Percentiles rank a stretch among this genome's conserved stretches.
Conservation (phyloP, 1,140 invertebrate species). For the Drosophila aff. region DNA sequence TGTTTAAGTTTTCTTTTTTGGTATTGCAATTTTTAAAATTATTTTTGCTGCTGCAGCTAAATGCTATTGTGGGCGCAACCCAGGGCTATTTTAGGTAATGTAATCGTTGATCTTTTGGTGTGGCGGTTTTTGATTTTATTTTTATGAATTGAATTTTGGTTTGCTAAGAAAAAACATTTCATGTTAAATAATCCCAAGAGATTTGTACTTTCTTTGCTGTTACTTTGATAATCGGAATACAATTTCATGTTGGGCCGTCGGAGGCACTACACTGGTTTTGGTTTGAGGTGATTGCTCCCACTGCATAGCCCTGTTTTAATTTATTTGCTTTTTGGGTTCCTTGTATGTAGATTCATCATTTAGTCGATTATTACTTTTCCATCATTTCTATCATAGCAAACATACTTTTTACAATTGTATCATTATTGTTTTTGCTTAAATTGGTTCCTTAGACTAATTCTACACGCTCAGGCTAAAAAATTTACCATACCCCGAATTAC, state of each 20-base stretch:
- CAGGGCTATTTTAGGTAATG: constrained; percentile 15
- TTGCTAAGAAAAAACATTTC: neutral
- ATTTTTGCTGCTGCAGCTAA: constrained; percentile 1
- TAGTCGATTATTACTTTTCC: neutral
- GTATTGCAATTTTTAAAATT: neutral
- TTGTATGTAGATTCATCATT: neutral
- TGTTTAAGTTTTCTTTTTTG: constrained; percentile 3
- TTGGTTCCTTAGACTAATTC: neutral
- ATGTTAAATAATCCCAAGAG: neutral
- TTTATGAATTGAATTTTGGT: neutral
- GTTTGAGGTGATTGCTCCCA: too few species aligned
- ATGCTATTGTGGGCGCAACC: neutral
- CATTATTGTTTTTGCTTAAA: neutral
- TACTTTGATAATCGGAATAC: too few species aligned
- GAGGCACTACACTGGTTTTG: too few species aligned
- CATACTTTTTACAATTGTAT: neutral
- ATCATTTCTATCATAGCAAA: neutral
- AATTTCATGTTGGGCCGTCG: too few species aligned
- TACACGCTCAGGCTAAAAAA: constrained; percentile 1
- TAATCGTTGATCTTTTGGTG: neutral
- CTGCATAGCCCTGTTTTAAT: too few species aligned
- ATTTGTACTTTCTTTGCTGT: neutral
- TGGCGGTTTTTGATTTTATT: neutral
- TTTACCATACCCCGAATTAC: neutral
- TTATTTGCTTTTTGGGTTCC: neutral